phyloP scores from a whole-genome alignment of 1,140 invertebrate species.

The Cecropterus lyciades region DNA sequence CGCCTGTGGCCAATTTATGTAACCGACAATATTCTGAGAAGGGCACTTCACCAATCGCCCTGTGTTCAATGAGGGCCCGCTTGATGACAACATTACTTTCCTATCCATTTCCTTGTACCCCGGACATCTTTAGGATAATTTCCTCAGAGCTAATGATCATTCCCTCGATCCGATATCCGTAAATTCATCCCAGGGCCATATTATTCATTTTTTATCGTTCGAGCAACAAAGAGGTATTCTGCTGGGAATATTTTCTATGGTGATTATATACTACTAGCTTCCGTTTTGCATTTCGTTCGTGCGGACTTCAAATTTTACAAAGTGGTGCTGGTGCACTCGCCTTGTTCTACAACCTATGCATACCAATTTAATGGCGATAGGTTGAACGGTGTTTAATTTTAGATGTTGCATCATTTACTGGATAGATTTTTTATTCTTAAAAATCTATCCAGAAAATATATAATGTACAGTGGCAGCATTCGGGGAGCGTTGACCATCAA shows the following conservation, averaged over 20 bases:
- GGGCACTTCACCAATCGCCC: constrained; percentile 3
- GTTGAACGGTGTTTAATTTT: too few relatives aligned
- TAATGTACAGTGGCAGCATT: too few relatives aligned
- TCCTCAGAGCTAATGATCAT: constrained; percentile 16
- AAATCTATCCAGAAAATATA: too few relatives aligned
- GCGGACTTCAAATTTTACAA: too few relatives aligned
- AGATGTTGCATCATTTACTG: too few relatives aligned
- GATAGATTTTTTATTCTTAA: too few relatives aligned
- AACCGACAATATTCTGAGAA: constrained; percentile 5
- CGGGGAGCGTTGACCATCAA: too few relatives aligned
- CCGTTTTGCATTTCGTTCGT: background rate
- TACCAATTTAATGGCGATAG: too few relatives aligned
- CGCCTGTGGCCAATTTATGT: constrained; percentile 16
- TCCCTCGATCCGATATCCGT: constrained; percentile 7
- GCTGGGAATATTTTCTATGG: background rate
- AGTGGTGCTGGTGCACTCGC: too few relatives aligned
- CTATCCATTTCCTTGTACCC: constrained; percentile 3
- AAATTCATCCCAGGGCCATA: constrained; percentile 9
- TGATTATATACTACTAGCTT: constrained; percentile 2
- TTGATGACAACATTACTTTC: constrained; percentile 13
- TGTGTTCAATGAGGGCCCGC: constrained; percentile 17
- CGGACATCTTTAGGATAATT: constrained; percentile 21
- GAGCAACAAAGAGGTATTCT: background rate
- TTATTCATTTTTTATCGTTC: constrained; percentile 14
- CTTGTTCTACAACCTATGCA: too few relatives aligned